Evolutionary conservation across 2,888 invertebrate species (phyloP).

Genomic region (Cheiracanthium punctorium): DNA sequence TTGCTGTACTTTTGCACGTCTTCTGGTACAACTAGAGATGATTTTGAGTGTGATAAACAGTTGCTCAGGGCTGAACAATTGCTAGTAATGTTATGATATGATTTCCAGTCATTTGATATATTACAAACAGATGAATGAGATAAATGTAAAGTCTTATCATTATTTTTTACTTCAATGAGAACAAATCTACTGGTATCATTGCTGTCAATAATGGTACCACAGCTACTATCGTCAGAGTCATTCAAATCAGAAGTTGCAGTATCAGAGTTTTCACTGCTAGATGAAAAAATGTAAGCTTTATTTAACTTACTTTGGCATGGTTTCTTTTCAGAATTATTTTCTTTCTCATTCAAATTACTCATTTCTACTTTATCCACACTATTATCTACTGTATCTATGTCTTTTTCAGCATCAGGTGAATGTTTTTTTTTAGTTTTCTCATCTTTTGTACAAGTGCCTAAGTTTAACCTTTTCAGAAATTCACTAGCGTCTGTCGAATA

Average conservation of each 20-base stretch:
- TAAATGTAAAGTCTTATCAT: not conserved
- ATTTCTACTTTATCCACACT: not conserved
- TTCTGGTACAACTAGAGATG: not conserved
- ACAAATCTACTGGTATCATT: slow-evolving; percentile 42
- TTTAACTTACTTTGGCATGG: not conserved
- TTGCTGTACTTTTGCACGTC: slow-evolving; percentile 34
- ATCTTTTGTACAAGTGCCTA: not conserved
- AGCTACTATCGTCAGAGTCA: not conserved
- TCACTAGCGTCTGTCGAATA: slow-evolving; percentile 29
- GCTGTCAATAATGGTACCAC: slow-evolving; percentile 19
- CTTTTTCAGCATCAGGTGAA: not conserved
- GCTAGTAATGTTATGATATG: slow-evolving; percentile 9
- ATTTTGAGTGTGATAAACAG: slow-evolving; percentile 24
- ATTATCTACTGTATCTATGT: not conserved
- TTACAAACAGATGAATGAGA: not conserved
- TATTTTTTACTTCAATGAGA: slow-evolving; percentile 14
- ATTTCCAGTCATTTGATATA: slow-evolving; percentile 42
- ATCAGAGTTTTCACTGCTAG: not conserved
- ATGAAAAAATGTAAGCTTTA: not conserved
- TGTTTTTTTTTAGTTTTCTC: not conserved
- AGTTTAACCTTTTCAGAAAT: slow-evolving; percentile 6
- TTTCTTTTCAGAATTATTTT: not conserved
- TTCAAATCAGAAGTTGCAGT: not conserved
- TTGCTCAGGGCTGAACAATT: slow-evolving; percentile 7
- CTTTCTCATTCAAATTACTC: not conserved